Evolutionary conservation across 2,797 vertebrate genomes (phyloP), one percentile per base, ranked within the genome.

Genomic region (Adelosebastes latens): DNA sequence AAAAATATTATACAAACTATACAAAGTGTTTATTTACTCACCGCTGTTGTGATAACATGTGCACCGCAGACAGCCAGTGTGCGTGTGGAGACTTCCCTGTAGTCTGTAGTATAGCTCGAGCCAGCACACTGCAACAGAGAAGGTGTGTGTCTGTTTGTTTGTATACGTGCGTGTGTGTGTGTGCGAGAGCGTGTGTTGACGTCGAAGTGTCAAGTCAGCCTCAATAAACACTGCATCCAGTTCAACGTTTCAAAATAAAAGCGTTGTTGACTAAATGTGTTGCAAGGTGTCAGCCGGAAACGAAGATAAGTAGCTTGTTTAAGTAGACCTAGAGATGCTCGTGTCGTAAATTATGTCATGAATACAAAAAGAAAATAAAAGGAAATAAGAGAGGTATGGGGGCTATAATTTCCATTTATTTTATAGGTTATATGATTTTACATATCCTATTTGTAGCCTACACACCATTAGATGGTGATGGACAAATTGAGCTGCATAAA

Each of bases 31-130:
- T 22, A 11, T 69, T 34, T 66, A 49, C 94, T 94, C 82, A 93
- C 93, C 94, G 93, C 52, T 84, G 84, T 58, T 46, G 56, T 83
- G 81, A 81, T 66, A 75, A 82, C 89, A 91, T 88, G 91, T 88
- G 92, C 86, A 78, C 13, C 14, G 76, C 76, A 71, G 81, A 77
- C 75, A 29, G 74, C 12, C 68, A 39, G 22, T 12, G 63, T 13
- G 67, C 60, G 70, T 60, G 82, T 52, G 79, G 73, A 82, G 36
- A 34, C 64, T 81, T 71, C 61, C 25, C 75, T 24, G 13, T 14
- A 39, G 86, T 77, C 78, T 84, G 65, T 10, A 5, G 78, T 42
- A 20, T 46, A 18, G 71, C 59, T 79, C 74, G 66, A 62, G 13
- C 24, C 80, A 75, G 68, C 74, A 34, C 64, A 79, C 77, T 63